Conservation (phyloP, 1,140 invertebrate species). For the Halictus rubicundus region DNA sequence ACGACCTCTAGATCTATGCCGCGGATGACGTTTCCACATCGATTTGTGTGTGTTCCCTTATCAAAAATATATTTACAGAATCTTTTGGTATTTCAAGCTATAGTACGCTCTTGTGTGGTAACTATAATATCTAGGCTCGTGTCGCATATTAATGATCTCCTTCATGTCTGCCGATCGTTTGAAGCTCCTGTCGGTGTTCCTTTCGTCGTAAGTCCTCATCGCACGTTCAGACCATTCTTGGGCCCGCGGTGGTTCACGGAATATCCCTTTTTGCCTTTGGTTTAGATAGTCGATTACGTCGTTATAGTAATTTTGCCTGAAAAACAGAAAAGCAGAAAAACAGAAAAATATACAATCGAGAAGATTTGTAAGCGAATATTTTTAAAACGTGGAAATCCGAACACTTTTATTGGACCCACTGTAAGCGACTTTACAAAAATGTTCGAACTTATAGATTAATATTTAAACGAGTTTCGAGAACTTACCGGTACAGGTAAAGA, state of each 20-base stretch:
- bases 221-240: slow-evolving; percentile 91
- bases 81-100: slow-evolving; percentile 78
- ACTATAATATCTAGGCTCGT: slow-evolving; percentile 74
- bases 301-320: slow-evolving; percentile 90
- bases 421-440: too few relatives aligned
- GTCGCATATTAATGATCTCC: slow-evolving; percentile 72
- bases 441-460: too few relatives aligned
- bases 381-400: too few relatives aligned
- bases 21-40: background rate
- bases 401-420: too few relatives aligned
- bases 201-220: slow-evolving; percentile 85
- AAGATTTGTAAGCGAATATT: too few relatives aligned
- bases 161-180: slow-evolving; percentile 76
- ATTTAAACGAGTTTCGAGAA: background rate
- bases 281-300: slow-evolving; percentile 91
- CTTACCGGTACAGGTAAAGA: slow-evolving; percentile 87
- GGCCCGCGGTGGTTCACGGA: slow-evolving; percentile 85
- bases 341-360: too few relatives aligned
- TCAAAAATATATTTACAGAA: slow-evolving; percentile 66
- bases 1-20: slow-evolving; percentile 4
- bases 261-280: slow-evolving; percentile 85
- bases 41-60: background rate
- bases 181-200: slow-evolving; percentile 72
- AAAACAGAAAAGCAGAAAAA: too few relatives aligned
- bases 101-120: slow-evolving; percentile 79